phyloP scores from a whole-genome alignment of 2,113 vertebrate genomes.

The Osmerus mordax region DNA sequence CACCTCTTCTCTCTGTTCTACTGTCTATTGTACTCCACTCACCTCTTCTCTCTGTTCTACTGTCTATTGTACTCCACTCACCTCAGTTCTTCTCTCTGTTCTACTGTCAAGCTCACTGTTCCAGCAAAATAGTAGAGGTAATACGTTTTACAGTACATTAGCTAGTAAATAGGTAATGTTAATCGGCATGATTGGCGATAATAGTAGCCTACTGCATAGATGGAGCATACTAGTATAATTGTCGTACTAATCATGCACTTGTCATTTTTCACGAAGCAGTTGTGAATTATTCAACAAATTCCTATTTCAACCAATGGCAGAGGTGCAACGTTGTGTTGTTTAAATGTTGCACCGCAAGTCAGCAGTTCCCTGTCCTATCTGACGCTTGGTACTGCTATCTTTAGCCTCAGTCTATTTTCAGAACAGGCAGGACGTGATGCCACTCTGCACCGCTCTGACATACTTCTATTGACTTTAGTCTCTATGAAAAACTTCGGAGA shows the following conservation, averaged over 20 bases:
- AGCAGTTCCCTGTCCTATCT: slow-evolving; percentile 51
- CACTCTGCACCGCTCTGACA: slow-evolving; percentile 32
- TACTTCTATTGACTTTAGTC: slow-evolving; percentile 53
- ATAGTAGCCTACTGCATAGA: too few relatives aligned
- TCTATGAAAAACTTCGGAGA: slow-evolving; percentile 38
- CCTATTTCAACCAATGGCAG: slow-evolving; percentile 24
- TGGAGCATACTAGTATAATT: not conserved
- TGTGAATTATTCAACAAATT: slow-evolving; percentile 42
- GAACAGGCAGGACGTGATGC: slow-evolving; percentile 46
- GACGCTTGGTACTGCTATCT: slow-evolving; percentile 62
- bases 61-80: too few relatives aligned
- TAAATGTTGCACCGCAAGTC: slow-evolving; percentile 50
- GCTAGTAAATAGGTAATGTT: too few relatives aligned
- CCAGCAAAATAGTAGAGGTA: too few relatives aligned
- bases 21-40: too few relatives aligned
- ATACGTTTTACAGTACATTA: too few relatives aligned
- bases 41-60: too few relatives aligned
- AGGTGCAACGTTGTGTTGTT: slow-evolving; percentile 29
- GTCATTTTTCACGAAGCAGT: not conserved
- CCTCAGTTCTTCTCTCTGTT: too few relatives aligned
- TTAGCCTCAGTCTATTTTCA: slow-evolving; percentile 72
- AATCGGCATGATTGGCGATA: too few relatives aligned
- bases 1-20: too few relatives aligned
- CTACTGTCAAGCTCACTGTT: too few relatives aligned
- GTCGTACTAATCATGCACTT: not conserved